Evolutionary conservation across 2,113 vertebrate species (phyloP).

Genomic region (Sisor rabdophorus): DNA sequence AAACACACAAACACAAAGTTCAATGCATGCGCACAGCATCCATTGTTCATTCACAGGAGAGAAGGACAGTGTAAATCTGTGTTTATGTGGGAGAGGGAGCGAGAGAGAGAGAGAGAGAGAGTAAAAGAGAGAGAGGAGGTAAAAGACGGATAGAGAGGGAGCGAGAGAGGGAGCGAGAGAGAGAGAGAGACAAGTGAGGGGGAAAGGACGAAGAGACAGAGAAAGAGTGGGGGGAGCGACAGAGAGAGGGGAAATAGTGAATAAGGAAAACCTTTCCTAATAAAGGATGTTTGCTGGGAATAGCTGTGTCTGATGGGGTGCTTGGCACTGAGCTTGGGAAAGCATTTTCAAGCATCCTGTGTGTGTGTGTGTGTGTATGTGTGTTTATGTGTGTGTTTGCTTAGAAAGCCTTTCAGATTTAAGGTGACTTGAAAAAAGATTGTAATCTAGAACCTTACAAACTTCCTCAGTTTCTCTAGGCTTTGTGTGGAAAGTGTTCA

Average conservation of each 20-base stretch:
- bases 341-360: slow-evolving; percentile 44
- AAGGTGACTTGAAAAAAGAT: slow-evolving; percentile 31
- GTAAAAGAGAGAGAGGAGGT: slow-evolving; percentile 7
- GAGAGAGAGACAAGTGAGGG: slow-evolving; percentile 17
- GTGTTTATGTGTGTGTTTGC: slow-evolving; percentile 33
- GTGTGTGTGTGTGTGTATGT: slow-evolving; percentile 32
- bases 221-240: neutral
- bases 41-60: slow-evolving; percentile 40
- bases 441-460: neutral
- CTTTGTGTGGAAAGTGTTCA: neutral
- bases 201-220: neutral
- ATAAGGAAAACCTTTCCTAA: slow-evolving; percentile 44
- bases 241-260: slow-evolving; percentile 41
- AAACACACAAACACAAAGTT: slow-evolving; percentile 29
- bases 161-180: neutral
- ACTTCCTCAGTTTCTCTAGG: neutral
- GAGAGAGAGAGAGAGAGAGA: slow-evolving; percentile 13
- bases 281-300: slow-evolving; percentile 48
- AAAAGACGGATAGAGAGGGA: no score
- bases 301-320: slow-evolving; percentile 48
- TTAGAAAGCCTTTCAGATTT: slow-evolving; percentile 36
- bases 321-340: slow-evolving; percentile 54
- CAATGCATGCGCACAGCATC: slow-evolving; percentile 33
- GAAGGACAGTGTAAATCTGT: slow-evolving; percentile 32
- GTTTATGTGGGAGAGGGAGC: neutral